Base-by-base conservation (phyloP, 2,113 vertebrate species). In the Hippocampus barbouri region DNA sequence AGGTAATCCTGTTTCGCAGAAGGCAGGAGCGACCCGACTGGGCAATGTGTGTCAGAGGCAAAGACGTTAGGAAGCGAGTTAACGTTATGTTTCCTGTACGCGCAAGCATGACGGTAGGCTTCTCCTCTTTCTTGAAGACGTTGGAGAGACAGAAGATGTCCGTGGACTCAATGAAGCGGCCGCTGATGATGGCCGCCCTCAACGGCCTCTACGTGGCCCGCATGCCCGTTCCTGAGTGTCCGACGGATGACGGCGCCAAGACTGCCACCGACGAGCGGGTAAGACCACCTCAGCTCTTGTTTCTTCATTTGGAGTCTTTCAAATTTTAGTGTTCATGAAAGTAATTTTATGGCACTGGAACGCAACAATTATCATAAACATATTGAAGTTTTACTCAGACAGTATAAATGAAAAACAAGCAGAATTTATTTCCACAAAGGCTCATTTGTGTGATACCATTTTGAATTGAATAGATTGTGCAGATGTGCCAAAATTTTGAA, bases 91-190 rank as follows among this genome's bases (percentile, higher is more conserved):
- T 45, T 41, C 4, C 40, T 1, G 2, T 15, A 51, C 1, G 79
- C 66, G 70, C 67, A 11, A 72, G 63, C 81, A 74, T 90, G 83
- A 91, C 86, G 2, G 74, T 84, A 6, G 93, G 93, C 83, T 74
- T 94, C 89, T 94, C 90, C 90, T 96, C 94, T 95, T 93, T 96
- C 85, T 90, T 92, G 71, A 94, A 98, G 96, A 97, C 96, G 85
- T 93, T 99, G 90, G 97, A 99, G 87, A 96, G 96, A 85, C 95
- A 98, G 92, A 97, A 97, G 94, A 95, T 95, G 94, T 95, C 94
- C 20, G 94, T 96, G 91, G 97, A 98, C 91, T 95, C 93, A 14
- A 93, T 96, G 92, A 98, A 97, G 93, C 94, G 96, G 76, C 96
- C 96, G 25, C 91, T 98, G 90, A 97, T 96, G 95, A 91, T 96